phyloP scores from a whole-genome alignment of 2,797 vertebrate genomes.

The Scomberomorus guttatus region DNA sequence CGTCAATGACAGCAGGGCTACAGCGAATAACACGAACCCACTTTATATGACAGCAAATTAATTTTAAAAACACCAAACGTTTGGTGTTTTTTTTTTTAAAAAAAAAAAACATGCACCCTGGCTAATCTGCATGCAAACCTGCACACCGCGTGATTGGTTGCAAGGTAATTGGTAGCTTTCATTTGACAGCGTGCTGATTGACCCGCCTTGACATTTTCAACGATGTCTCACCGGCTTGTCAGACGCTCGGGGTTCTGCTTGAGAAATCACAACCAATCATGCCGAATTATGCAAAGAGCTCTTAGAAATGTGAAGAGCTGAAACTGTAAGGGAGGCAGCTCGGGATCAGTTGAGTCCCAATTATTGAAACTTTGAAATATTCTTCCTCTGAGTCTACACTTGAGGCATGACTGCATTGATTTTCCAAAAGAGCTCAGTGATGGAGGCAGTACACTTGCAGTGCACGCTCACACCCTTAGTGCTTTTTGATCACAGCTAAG shows the following conservation, averaged over 20 bases:
- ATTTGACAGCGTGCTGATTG: conserved; percentile 70
- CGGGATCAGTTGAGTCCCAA: conserved; percentile 50
- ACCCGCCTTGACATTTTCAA: conserved; percentile 66
- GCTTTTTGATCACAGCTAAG: conserved; percentile 59
- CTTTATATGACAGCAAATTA: conserved; percentile 19
- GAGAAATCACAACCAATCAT: conserved; percentile 81
- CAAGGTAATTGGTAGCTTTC: conserved; percentile 70
- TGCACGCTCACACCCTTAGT: conserved; percentile 14
- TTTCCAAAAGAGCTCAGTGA: conserved; percentile 56
- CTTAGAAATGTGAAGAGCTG: conserved; percentile 60
- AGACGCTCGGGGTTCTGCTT: conserved; percentile 44
- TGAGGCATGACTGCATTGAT: conserved; percentile 61
- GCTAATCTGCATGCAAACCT: conserved; percentile 59
- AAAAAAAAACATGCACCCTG: conserved; percentile 10
- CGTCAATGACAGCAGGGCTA: neutral
- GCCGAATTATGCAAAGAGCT: conserved; percentile 71
- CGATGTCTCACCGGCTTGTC: conserved; percentile 47
- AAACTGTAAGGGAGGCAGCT: conserved; percentile 47
- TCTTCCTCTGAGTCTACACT: conserved; percentile 50
- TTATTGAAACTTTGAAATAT: conserved; percentile 62
- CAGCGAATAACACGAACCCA: conserved; percentile 1
- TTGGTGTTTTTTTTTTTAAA: neutral
- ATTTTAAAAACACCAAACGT: conserved; percentile 3
- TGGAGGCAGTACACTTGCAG: conserved; percentile 44
- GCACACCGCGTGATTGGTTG: conserved; percentile 62